Conservation (phyloP, 1,140 invertebrate genomes). For the Neoseiulus cucumeris region DNA sequence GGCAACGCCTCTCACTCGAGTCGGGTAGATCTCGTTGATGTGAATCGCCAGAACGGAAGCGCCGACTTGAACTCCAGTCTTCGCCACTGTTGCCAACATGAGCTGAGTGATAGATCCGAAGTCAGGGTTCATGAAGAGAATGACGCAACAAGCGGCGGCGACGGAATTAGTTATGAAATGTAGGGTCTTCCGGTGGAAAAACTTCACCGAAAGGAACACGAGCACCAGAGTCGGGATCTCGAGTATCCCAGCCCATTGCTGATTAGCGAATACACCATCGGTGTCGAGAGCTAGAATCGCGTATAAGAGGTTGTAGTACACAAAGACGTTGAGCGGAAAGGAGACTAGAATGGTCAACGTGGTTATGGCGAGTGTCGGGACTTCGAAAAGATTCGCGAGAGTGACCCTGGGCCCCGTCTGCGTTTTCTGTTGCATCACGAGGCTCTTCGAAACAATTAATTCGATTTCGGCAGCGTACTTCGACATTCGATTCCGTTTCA, state of each 20-base stretch:
- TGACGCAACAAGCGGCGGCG: not conserved
- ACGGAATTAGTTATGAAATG: not conserved
- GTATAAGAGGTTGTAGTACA: not conserved
- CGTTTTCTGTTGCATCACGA: not conserved
- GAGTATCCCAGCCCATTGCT: not conserved
- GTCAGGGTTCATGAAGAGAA: not conserved
- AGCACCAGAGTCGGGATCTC: not conserved
- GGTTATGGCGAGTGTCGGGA: too few relatives aligned
- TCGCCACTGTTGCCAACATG: not conserved
- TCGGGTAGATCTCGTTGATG: not conserved
- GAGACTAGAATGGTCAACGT: not conserved
- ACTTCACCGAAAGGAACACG: not conserved
- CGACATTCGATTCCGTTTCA: not conserved
- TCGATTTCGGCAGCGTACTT: not conserved
- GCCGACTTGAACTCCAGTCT: not conserved
- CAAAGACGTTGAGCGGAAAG: not conserved
- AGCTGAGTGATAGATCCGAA: not conserved
- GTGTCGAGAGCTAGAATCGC: not conserved
- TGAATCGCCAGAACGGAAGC: not conserved
- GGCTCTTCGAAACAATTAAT: not conserved
- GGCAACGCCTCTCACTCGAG: not conserved
- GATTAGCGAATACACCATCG: not conserved
- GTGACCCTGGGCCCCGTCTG: not conserved
- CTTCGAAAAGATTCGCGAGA: too few relatives aligned
- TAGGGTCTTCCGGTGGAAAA: not conserved